Percentiles rank a stretch among this genome's conserved stretches.
Evolutionary conservation across 2,888 invertebrate genomes (phyloP).

Genomic region (Cactoblastis cactorum): DNA sequence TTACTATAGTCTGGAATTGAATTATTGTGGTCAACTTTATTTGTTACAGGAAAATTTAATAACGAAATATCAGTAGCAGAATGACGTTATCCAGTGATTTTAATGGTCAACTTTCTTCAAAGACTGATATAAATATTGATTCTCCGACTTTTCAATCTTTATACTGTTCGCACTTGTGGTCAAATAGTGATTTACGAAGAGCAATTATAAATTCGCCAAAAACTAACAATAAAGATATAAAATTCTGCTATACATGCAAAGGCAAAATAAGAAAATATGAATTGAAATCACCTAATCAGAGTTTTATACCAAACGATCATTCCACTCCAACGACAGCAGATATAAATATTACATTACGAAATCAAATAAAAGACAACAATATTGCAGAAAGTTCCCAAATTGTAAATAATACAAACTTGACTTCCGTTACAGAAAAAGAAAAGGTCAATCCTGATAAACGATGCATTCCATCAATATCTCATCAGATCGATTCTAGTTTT

Average conservation of each 20-base stretch:
- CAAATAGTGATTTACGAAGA: constrained; percentile 54
- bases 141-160: constrained; percentile 58
- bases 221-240: constrained; percentile 47
- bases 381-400: constrained; percentile 33
- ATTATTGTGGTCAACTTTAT: background rate
- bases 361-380: constrained; percentile 31
- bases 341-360: constrained; percentile 20
- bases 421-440: constrained; percentile 30
- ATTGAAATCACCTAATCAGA: constrained; percentile 43
- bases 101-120: constrained; percentile 39
- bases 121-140: constrained; percentile 38
- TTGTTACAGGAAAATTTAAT: constrained; percentile 34
- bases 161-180: constrained; percentile 67
- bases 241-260: constrained; percentile 64
- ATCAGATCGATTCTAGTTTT: constrained; percentile 59
- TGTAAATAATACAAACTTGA: constrained; percentile 32
- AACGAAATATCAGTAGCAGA: constrained; percentile 27
- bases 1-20: too few species aligned
- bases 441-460: constrained; percentile 36
- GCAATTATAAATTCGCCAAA: constrained; percentile 47
- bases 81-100: constrained; percentile 55
- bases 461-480: constrained; percentile 68
- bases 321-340: constrained; percentile 57
- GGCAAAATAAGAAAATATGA: constrained; percentile 73
- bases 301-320: constrained; percentile 57